Conservation (phyloP, 2,113 vertebrate genomes). For the Nycticebus coucang region DNA sequence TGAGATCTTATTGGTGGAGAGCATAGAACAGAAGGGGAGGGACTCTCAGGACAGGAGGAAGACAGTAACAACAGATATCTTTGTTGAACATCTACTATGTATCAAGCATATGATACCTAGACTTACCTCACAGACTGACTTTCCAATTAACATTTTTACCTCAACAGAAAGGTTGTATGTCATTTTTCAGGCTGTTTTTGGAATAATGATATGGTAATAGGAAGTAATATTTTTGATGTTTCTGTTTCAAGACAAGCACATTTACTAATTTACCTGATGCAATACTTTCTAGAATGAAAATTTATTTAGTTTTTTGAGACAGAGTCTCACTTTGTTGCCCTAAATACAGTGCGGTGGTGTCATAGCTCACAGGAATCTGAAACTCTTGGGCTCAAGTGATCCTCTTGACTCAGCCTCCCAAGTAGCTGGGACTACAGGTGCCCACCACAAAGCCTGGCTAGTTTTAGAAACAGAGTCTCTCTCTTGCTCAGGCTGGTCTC, state of each 20-base stretch:
- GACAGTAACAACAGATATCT: neutral
- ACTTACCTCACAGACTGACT: neutral
- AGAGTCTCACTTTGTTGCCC: too few relatives aligned
- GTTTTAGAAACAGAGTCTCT: too few relatives aligned
- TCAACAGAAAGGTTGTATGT: neutral
- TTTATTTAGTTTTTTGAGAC: too few relatives aligned
- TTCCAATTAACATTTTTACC: neutral
- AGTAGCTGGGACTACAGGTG: too few relatives aligned
- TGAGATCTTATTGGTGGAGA: neutral
- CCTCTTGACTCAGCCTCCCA: too few relatives aligned
- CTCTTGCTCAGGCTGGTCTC: too few relatives aligned
- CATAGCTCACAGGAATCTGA: too few relatives aligned
- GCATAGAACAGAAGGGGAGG: neutral
- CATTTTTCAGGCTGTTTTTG: neutral
- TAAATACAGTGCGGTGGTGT: too few relatives aligned
- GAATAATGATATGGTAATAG: neutral
- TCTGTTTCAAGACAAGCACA: neutral
- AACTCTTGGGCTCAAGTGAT: too few relatives aligned
- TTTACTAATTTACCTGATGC: neutral
- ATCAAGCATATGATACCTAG: neutral
- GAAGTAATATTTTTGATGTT: neutral
- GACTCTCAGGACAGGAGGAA: neutral
- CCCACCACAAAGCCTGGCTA: too few relatives aligned
- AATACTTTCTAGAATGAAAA: neutral
- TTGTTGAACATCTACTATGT: neutral